Percentiles rank a stretch among this genome's conserved stretches.
These are phyloP conservation scores for Botrylloides violaceus DNA, from an alignment of 23 tunicate genomes.

Conservation along the genomic window DNA sequence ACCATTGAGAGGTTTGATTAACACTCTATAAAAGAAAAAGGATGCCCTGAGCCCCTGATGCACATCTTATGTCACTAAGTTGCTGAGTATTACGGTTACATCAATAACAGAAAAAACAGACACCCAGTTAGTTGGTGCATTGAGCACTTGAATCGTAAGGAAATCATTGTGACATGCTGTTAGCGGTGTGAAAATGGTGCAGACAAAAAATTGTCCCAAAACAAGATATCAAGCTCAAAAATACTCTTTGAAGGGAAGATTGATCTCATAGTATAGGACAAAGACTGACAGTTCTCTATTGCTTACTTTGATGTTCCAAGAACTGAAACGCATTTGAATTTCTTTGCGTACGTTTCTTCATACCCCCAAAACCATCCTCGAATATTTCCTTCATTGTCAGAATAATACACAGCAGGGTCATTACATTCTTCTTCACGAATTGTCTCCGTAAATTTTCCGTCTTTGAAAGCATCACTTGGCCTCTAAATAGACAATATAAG, in stretches of 20 bases:
- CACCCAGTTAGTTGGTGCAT: no score
- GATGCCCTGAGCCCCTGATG: no score
- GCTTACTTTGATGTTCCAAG: slow-evolving; percentile 68
- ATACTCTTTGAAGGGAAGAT: no score
- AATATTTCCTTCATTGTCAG: slow-evolving; percentile 47
- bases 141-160: no score
- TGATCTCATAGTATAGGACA: no score
- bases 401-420: slow-evolving; percentile 63
- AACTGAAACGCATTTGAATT: slow-evolving; percentile 96
- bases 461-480: slow-evolving; percentile 81
- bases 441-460: slow-evolving; percentile 80
- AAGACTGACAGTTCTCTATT: no score
- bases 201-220: no score
- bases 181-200: no score
- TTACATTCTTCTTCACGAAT: slow-evolving; percentile 86
- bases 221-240: no score
- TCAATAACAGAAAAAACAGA: no score
- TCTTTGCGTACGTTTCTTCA: slow-evolving; percentile 79
- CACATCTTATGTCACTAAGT: not conserved
- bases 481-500: slow-evolving; percentile 6
- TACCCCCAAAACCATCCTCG: slow-evolving; percentile 99
- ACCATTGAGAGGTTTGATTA: slow-evolving; percentile 74
- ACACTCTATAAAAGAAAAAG: slow-evolving; percentile 10
- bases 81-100: no score
- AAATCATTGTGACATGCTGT: no score